phyloP scores from a whole-genome alignment of 2,797 vertebrate genomes.

The Helarctos malayanus region DNA sequence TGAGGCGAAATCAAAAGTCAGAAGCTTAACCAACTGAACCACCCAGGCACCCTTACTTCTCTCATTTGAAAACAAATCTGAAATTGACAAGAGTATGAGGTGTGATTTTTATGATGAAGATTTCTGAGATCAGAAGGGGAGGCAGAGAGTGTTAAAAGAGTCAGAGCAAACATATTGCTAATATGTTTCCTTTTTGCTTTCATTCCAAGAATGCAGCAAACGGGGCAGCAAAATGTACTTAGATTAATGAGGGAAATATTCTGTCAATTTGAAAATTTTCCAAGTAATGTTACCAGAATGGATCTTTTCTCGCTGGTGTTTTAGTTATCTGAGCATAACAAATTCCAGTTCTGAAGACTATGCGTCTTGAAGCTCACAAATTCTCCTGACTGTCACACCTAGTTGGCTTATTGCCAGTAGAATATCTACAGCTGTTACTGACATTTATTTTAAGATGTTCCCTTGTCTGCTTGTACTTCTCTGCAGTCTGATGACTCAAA shows the following conservation, averaged over 20 bases:
- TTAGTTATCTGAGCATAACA: not conserved
- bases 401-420: slow-evolving; percentile 17
- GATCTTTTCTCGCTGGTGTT: not conserved
- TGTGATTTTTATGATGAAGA: not conserved
- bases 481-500: slow-evolving; percentile 51
- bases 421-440: slow-evolving; percentile 32
- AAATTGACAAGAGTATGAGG: not conserved
- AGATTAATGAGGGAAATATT: not conserved
- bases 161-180: not conserved
- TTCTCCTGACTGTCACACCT: not conserved
- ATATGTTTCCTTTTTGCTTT: slow-evolving; percentile 15
- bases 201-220: not conserved
- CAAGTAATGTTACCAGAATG: not conserved
- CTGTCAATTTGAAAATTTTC: not conserved
- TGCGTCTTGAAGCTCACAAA: not conserved
- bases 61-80: not conserved
- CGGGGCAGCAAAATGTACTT: not conserved
- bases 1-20: not conserved
- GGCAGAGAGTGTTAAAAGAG: not conserved
- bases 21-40: not conserved
- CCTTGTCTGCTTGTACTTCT: slow-evolving; percentile 30
- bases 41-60: not conserved
- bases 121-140: not conserved
- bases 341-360: not conserved
- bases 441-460: slow-evolving; percentile 69